phyloP scores from a whole-genome alignment of 1,140 invertebrate species.

The Drosophila varians region DNA sequence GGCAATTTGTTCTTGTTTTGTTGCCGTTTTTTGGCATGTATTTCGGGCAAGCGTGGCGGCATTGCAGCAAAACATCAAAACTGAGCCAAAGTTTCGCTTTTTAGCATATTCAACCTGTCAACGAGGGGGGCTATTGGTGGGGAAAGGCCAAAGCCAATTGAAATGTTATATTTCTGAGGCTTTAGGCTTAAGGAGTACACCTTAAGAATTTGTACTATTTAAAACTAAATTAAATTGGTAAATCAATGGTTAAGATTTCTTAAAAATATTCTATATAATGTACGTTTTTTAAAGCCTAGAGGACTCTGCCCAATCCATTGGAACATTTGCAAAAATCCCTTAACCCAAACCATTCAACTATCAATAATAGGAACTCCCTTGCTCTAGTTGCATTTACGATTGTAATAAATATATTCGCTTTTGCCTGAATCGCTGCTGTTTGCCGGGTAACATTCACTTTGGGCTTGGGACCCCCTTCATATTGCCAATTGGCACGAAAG shows the following conservation, averaged over 20 bases:
- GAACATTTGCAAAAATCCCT: conserved; percentile 5
- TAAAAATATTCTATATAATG: too few relatives aligned
- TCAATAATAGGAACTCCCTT: conserved; percentile 27
- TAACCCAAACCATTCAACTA: conserved; percentile 7
- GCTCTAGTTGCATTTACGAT: conserved; percentile 34
- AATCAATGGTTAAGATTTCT: too few relatives aligned
- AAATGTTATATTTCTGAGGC: conserved; percentile 25
- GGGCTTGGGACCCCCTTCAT: conserved; percentile 8
- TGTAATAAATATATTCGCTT: conserved; percentile 45
- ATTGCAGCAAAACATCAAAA: conserved; percentile 56
- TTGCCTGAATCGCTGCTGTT: conserved; percentile 19
- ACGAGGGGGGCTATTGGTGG: background rate
- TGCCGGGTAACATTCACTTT: background rate
- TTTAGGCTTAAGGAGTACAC: too few relatives aligned
- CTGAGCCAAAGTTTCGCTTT: conserved; percentile 57
- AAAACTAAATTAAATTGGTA: too few relatives aligned
- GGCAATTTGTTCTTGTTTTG: conserved; percentile 46
- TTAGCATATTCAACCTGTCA: conserved; percentile 51
- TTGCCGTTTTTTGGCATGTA: conserved; percentile 50
- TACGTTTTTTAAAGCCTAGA: background rate
- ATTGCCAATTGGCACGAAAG: conserved; percentile 34
- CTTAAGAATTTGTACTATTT: too few relatives aligned
- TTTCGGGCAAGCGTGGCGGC: conserved; percentile 63
- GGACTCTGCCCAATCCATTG: background rate
- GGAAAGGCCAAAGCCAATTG: background rate